Base-by-base conservation (phyloP, 2,888 invertebrate species). In the Agonopterix subpropinquella region DNA sequence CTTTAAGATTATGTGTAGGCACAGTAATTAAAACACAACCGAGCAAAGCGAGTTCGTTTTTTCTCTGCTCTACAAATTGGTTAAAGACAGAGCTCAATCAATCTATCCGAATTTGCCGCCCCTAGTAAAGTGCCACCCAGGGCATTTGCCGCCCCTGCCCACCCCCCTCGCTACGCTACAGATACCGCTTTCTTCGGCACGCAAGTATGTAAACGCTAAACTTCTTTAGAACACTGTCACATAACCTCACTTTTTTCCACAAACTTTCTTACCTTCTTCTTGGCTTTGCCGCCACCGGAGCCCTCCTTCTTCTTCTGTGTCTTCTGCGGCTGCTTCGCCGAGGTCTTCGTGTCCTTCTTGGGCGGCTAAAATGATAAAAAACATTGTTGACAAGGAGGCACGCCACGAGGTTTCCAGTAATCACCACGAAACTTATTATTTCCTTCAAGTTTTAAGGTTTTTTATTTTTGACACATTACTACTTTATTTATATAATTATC, bases 221-320 rank as follows among this genome's bases (percentile, higher is more conserved):
- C 28, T 28, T 36, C 64, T 65, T 63, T 5, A 28, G 28, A 28
- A 28, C 28, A 28, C 28, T 28, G 28, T 64, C 47, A 73, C 70
- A 74, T 87, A 87, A 87, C 87, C 87, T 86, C 66, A 80, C 68
- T 68, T 70, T 57, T 45, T 8, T 44, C 46, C 51, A 47, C 41
- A 54, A 51, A 58, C 13, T 62, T 67, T 61, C 73, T 75, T 84
- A 93, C 95, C 96, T 97, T 97, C 96, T 97, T 97, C 80, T 97
- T 97, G 73, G 97, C 97, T 90, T 97, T 97, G 64, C 97, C 97
- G 67, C 97, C 97, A 62, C 95, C 94, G 73, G 96, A 96, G 78
- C 97, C 97, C 81, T 97, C 97, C 89, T 97, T 97, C 91, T 97
- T 97, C 89, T 97, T 97, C 69, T 96, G 96, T 59, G 96, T 96